Evolutionary conservation across 2,797 vertebrate genomes (phyloP).

Genomic region (Orientallactaga sibirica): DNA sequence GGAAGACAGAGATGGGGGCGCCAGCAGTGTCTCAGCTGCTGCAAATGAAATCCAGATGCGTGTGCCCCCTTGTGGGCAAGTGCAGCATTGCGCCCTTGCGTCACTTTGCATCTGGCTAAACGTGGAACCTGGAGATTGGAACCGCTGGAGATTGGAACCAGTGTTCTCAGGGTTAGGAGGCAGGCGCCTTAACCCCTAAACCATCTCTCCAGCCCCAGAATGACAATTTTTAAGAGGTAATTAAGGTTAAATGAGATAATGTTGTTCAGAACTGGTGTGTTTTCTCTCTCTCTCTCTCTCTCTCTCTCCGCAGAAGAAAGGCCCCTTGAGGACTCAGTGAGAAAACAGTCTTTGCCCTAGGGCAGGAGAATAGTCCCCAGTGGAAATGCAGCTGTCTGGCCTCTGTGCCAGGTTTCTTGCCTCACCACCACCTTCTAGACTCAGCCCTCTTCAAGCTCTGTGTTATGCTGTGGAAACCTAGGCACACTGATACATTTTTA

Average conservation of each 20-base stretch:
- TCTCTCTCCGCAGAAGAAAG: not conserved
- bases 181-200: too few relatives aligned
- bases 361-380: not conserved
- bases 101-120: too few relatives aligned
- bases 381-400: not conserved
- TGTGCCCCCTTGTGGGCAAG: too few relatives aligned
- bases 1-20: too few relatives aligned
- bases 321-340: not conserved
- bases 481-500: not conserved
- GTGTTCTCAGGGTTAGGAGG: too few relatives aligned
- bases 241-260: not conserved
- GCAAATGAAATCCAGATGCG: too few relatives aligned
- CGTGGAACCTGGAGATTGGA: too few relatives aligned
- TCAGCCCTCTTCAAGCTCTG: not conserved
- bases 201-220: too few relatives aligned
- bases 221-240: conserved; percentile 9
- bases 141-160: too few relatives aligned
- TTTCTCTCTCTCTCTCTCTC: not conserved
- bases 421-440: not conserved
- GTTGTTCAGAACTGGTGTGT: not conserved
- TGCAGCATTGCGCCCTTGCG: too few relatives aligned
- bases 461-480: not conserved
- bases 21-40: too few relatives aligned
- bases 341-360: not conserved
- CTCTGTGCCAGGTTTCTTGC: not conserved